phyloP scores from a whole-genome alignment of 2,888 invertebrate genomes.

The Synergus japonicus region DNA sequence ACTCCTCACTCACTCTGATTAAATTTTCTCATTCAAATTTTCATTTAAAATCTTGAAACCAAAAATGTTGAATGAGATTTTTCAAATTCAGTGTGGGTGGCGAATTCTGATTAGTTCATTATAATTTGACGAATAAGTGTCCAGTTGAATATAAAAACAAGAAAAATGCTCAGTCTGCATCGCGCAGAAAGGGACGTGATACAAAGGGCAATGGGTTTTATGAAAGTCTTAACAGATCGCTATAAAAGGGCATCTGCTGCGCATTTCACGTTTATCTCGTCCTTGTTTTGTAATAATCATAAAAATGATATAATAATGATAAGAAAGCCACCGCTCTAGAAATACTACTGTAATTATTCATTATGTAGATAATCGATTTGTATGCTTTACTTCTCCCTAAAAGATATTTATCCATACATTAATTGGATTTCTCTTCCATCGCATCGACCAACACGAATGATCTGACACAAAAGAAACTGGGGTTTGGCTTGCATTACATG shows the following conservation, averaged over 20 bases:
- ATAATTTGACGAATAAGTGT: constrained; percentile 33
- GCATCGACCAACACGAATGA: constrained; percentile 63
- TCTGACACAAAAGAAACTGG: constrained; percentile 69
- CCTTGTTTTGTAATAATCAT: constrained; percentile 51
- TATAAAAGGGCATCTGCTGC: constrained; percentile 67
- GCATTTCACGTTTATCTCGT: constrained; percentile 58
- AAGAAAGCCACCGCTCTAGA: constrained; percentile 68
- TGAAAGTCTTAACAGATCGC: constrained; percentile 69
- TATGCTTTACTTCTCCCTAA: constrained; percentile 61
- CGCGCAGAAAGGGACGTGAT: constrained; percentile 55
- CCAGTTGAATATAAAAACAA: constrained; percentile 57
- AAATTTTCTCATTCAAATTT: not conserved
- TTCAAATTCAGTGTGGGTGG: not conserved
- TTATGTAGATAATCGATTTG: constrained; percentile 69
- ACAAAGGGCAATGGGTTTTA: not conserved
- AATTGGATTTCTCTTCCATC: constrained; percentile 49
- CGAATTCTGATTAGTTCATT: constrained; percentile 45
- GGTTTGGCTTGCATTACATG: constrained; percentile 70
- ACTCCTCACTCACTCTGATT: not conserved
- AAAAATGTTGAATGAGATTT: not conserved
- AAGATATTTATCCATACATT: constrained; percentile 55
- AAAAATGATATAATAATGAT: constrained; percentile 43
- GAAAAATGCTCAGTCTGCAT: constrained; percentile 66
- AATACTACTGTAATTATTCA: constrained; percentile 69
- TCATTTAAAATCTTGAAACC: not conserved